Conservation (phyloP, 2,113 vertebrate genomes). For the Tyrannus savana region DNA sequence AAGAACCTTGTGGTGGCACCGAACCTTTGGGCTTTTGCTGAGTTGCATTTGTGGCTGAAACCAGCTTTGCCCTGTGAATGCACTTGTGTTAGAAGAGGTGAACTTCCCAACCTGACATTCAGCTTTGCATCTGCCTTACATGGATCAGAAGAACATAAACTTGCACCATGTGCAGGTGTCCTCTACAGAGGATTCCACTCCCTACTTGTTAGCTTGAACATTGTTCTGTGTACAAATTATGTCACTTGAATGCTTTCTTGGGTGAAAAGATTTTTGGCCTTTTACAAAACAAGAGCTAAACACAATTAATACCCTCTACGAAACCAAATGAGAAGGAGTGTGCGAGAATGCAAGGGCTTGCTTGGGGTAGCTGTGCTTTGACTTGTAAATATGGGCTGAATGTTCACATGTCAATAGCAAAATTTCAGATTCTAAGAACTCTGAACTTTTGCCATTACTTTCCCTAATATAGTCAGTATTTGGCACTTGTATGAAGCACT, state of each 20-base stretch:
- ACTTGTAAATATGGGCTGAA: not conserved
- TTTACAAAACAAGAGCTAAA: not conserved
- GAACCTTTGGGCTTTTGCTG: not conserved
- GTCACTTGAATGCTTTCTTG: not conserved
- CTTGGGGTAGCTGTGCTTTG: not conserved
- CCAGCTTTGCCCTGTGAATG: not conserved
- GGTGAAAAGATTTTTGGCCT: not conserved
- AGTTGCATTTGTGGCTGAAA: not conserved
- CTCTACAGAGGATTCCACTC: not conserved
- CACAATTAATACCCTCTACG: not conserved
- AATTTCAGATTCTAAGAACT: not conserved
- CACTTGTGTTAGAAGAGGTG: not conserved
- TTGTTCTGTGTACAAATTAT: not conserved
- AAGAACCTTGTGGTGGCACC: not conserved
- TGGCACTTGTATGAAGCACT: not conserved
- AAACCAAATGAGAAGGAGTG: not conserved
- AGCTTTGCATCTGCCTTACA: not conserved
- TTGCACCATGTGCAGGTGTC: rapidly evolving
- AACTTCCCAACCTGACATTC: not conserved
- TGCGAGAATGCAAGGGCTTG: not conserved
- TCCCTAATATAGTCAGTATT: not conserved
- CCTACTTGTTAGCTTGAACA: not conserved
- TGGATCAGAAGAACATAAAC: not conserved
- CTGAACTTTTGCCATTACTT: not conserved
- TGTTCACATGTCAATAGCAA: not conserved